Evolutionary conservation across 1,140 invertebrate species (phyloP).

Genomic region (Panulirus ornatus): DNA sequence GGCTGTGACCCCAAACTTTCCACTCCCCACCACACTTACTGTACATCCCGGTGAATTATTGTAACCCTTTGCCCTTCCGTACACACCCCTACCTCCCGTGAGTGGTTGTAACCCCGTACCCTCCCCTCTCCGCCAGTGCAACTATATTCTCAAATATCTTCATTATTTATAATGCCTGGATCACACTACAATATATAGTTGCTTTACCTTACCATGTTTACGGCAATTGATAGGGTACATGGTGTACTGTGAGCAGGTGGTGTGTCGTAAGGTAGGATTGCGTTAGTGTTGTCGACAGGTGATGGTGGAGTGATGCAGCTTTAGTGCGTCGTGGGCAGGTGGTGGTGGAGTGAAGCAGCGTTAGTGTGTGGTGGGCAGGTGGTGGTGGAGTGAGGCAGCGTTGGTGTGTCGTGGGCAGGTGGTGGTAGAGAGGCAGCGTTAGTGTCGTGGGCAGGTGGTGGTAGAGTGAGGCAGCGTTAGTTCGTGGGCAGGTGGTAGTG

Average conservation of each 20-base stretch:
- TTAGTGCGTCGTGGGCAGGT: too few species aligned
- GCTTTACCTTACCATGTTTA: background rate
- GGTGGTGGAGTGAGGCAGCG: background rate
- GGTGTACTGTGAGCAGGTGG: background rate
- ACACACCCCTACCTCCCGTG: too few species aligned
- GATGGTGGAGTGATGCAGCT: background rate
- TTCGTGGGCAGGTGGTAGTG: background rate
- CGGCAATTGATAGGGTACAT: background rate
- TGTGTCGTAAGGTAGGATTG: background rate
- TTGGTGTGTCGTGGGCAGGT: background rate
- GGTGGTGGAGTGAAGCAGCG: background rate
- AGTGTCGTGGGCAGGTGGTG: background rate
- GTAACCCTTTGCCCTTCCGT: too few species aligned
- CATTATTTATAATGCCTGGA: background rate
- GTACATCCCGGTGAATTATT: too few species aligned
- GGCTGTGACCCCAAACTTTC: too few species aligned
- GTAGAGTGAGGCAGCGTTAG: background rate
- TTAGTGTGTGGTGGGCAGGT: background rate
- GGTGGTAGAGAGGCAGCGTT: background rate
- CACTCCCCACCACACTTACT: too few species aligned
- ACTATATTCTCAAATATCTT: background rate
- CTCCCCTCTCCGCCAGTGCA: too few species aligned
- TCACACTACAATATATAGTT: background rate
- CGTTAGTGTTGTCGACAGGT: background rate
- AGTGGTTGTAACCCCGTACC: too few species aligned